Evolutionary conservation across 2,113 vertebrate species (phyloP).

Genomic region (Cyphomyrus discorhynchus): DNA sequence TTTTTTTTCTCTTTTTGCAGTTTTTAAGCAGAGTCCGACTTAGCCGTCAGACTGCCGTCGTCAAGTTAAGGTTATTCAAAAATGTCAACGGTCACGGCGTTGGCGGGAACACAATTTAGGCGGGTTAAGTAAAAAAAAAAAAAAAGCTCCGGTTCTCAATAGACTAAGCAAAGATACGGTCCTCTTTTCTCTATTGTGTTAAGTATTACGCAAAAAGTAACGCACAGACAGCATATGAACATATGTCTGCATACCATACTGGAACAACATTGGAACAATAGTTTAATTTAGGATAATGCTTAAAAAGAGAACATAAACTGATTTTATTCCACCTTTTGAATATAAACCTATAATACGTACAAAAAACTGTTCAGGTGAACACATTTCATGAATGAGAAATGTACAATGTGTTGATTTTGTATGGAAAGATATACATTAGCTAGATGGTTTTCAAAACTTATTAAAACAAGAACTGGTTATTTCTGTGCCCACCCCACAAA

Average conservation of each 20-base stretch:
- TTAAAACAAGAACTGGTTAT: slow-evolving; percentile 31
- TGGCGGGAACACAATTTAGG: neutral
- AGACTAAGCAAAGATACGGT: neutral
- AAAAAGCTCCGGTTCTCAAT: neutral
- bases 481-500: neutral
- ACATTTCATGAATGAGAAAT: neutral
- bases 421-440: slow-evolving; percentile 6
- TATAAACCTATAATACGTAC: neutral
- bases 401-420: neutral
- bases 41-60: neutral
- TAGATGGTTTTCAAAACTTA: slow-evolving; percentile 39
- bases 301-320: neutral
- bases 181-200: neutral
- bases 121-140: neutral
- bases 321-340: neutral
- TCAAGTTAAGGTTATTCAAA: neutral
- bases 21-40: neutral
- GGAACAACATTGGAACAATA: neutral
- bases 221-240: neutral
- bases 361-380: neutral
- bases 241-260: neutral
- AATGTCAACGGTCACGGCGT: neutral
- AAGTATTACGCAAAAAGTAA: neutral
- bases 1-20: neutral
- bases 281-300: neutral